These are phyloP conservation scores for Drosophila varians DNA, from an alignment of 1,140 invertebrate species.

Conservation along the genomic window DNA sequence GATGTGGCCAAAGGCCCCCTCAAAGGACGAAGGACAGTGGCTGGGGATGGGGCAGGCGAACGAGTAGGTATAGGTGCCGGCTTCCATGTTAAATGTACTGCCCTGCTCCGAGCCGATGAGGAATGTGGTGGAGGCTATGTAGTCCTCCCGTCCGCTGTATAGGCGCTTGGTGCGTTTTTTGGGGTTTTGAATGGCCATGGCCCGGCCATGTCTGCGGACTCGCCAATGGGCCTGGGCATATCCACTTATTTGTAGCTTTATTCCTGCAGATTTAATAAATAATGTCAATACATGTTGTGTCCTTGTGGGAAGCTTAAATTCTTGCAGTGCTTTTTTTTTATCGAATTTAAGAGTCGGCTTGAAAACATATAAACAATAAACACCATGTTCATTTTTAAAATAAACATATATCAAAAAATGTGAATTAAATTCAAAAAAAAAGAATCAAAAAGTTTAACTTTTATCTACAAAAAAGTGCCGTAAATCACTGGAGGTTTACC, in stretches of 20 bases:
- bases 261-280: slow-evolving; percentile 39
- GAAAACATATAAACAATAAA: neutral
- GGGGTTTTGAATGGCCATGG: slow-evolving; percentile 44
- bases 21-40: slow-evolving; percentile 84
- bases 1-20: slow-evolving; percentile 78
- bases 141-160: slow-evolving; percentile 73
- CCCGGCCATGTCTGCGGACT: slow-evolving; percentile 33
- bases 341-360: too few relatives aligned
- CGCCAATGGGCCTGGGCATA: slow-evolving; percentile 73
- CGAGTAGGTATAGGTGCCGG: slow-evolving; percentile 86
- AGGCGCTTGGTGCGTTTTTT: slow-evolving; percentile 38
- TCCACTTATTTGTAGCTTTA: slow-evolving; percentile 72
- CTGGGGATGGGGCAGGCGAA: slow-evolving; percentile 86
- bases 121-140: slow-evolving; percentile 75
- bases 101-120: slow-evolving; percentile 70
- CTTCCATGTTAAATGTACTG: slow-evolving; percentile 83
- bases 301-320: neutral
- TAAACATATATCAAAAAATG: neutral
- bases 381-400: neutral
- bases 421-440: neutral
- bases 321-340: neutral
- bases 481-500: too few relatives aligned
- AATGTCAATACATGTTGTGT: neutral
- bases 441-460: neutral
- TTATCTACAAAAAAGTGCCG: too few relatives aligned